phyloP scores from a whole-genome alignment of 2,113 vertebrate genomes.

The Formicarius rufipectus region DNA sequence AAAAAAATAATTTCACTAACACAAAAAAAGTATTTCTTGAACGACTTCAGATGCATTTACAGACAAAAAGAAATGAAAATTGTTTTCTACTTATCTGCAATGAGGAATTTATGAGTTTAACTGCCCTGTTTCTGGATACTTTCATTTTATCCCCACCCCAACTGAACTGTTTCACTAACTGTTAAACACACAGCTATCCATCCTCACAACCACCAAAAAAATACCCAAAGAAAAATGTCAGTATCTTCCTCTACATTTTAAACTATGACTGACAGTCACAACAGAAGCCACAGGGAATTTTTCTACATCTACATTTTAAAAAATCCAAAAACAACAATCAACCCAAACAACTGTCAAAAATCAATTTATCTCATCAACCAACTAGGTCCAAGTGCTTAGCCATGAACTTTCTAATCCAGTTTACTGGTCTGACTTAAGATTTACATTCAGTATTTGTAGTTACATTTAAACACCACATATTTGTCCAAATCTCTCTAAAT shows the following conservation, averaged over 20 bases:
- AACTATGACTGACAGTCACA: not conserved
- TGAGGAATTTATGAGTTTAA: not conserved
- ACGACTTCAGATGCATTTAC: not conserved
- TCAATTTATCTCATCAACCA: not conserved
- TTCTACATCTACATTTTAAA: not conserved
- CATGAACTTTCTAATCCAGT: not conserved
- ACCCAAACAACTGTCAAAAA: not conserved
- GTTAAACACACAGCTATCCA: not conserved
- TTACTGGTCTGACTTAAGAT: not conserved
- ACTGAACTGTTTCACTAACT: not conserved
- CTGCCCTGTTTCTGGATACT: not conserved
- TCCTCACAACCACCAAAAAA: not conserved
- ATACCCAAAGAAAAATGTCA: not conserved
- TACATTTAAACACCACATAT: not conserved
- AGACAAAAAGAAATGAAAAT: not conserved
- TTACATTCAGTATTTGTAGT: not conserved
- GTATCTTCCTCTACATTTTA: not conserved
- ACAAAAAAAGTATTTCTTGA: not conserved
- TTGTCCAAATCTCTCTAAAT: not conserved
- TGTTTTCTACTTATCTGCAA: not conserved
- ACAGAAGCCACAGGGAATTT: not conserved
- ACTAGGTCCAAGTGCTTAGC: not conserved
- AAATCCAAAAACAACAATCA: not conserved
- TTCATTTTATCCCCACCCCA: not conserved
- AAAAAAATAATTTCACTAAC: not conserved